Conservation (phyloP, 2,888 invertebrate species). For the Andrena chrysosceles region DNA sequence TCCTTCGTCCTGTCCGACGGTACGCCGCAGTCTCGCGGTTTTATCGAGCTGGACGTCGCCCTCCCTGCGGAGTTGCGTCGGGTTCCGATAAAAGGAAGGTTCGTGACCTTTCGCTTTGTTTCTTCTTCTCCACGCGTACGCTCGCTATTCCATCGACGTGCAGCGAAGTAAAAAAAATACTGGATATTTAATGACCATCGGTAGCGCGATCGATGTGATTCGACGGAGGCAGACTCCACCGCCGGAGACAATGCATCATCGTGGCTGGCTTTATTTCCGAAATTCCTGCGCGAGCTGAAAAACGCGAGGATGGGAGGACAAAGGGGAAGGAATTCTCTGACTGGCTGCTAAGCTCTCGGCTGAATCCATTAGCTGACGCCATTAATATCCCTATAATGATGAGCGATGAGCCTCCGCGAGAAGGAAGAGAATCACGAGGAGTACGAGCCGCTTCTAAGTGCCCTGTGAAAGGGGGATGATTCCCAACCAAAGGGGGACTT, state of each 20-base stretch:
- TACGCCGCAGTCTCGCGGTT: slow-evolving; percentile 55
- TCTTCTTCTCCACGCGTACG: background rate
- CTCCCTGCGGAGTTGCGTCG: slow-evolving; percentile 25
- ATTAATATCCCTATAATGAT: slow-evolving; percentile 82
- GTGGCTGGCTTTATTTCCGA: slow-evolving; percentile 72
- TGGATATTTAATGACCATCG: slow-evolving; percentile 2
- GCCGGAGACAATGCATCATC: slow-evolving; percentile 69
- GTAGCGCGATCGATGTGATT: background rate
- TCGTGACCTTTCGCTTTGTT: background rate
- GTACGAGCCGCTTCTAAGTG: slow-evolving; percentile 42
- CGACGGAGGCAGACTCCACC: background rate
- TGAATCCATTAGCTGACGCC: slow-evolving; percentile 82
- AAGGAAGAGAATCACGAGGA: slow-evolving; percentile 55
- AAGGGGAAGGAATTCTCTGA: slow-evolving; percentile 69
- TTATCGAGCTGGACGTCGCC: slow-evolving; percentile 47
- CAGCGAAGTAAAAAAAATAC: background rate
- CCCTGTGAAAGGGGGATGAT: slow-evolving; percentile 17
- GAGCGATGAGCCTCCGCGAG: slow-evolving; percentile 79
- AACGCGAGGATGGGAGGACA: slow-evolving; percentile 26
- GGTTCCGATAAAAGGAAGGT: slow-evolving; percentile 38
- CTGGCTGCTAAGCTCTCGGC: slow-evolving; percentile 70
- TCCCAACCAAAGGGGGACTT: slow-evolving; percentile 46
- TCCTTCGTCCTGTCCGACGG: slow-evolving; percentile 39
- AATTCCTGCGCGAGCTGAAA: slow-evolving; percentile 63
- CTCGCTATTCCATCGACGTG: background rate